Base-by-base conservation (phyloP, 2,888 invertebrate species). In the Harpalus rubripes region DNA sequence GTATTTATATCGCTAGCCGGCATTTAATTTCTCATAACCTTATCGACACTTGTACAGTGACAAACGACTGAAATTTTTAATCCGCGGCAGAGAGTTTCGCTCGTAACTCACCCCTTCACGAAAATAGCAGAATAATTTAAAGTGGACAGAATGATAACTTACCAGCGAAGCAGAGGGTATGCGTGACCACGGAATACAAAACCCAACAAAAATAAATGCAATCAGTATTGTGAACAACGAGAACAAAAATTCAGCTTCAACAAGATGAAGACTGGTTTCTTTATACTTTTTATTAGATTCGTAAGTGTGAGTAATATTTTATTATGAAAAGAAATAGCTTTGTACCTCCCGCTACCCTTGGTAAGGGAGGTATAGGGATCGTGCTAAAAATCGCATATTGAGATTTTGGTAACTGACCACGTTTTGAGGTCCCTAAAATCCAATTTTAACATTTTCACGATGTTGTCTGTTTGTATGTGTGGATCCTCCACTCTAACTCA, bases 91-190 rank as follows among this genome's bases (percentile, higher is more conserved):
- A 68, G 18, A 52, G 44, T 52, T 52, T 44, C 8, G 72, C 15
- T 18, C 72, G 72, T 74, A 74, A 74, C 72, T 74, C 72, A 74
- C 16, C 68, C 63, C 12, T 22, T 52, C 68, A 22, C 58, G 58
- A 79, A 79, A 59, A 41, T 79, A 59, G 32, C 16, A 79, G 61
- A 79, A 79, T 79, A 79, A 79, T 79, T 79, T 79, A 79, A 79
- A 15, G 79, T 39, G 61, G 79, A 59, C 79, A 79, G 32, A 39
- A 79, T 56, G 41, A 79, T 79, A 79, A 79, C 79, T 79, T 79
- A 79, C 58, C 44, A 74, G 41, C 44, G 18, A 74, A 32, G 32
- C 32, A 32, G 32, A 32, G 32, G 32, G 32, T 32, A 32, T 32
- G 32, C 72, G 72, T 41, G 72, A 74, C 41, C 72, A 44, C 44